Evolutionary conservation across 2,797 vertebrate species (phyloP).

Genomic region (Oreochromis grahami): DNA sequence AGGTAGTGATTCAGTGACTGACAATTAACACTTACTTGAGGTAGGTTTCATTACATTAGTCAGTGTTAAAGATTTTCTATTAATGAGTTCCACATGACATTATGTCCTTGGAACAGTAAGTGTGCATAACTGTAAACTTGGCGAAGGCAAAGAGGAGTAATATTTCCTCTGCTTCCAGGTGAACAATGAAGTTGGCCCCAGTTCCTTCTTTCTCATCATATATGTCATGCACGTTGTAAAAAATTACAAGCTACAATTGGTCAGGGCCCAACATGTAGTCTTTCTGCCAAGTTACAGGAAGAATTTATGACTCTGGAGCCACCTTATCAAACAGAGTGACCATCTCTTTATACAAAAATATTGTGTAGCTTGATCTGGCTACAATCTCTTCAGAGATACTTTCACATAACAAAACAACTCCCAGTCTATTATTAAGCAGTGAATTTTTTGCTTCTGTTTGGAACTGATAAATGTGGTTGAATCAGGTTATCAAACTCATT

Average conservation of each 20-base stretch:
- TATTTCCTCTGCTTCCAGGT: not conserved
- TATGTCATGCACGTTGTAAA: not conserved
- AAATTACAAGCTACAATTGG: not conserved
- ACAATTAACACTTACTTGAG: not conserved
- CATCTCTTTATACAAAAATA: not conserved
- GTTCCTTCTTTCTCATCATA: not conserved
- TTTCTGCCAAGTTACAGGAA: not conserved
- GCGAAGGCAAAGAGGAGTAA: not conserved
- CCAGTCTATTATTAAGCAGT: not conserved
- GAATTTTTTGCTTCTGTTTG: not conserved
- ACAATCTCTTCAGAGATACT: not conserved
- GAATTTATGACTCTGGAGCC: not conserved
- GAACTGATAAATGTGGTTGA: conserved; percentile 4
- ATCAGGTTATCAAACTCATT: conserved; percentile 5
- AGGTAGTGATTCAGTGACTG: not conserved
- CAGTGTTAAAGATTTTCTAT: not conserved
- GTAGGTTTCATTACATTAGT: not conserved
- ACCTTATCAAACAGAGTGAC: not conserved
- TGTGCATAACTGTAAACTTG: not conserved
- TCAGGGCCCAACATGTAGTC: not conserved
- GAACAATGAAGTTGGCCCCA: not conserved
- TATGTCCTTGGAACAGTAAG: not conserved
- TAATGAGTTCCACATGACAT: not conserved
- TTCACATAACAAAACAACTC: not conserved
- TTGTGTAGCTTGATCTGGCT: not conserved